These are phyloP conservation scores for Oeneis ivallda DNA, from an alignment of 2,888 invertebrate species.

Conservation along the genomic window DNA sequence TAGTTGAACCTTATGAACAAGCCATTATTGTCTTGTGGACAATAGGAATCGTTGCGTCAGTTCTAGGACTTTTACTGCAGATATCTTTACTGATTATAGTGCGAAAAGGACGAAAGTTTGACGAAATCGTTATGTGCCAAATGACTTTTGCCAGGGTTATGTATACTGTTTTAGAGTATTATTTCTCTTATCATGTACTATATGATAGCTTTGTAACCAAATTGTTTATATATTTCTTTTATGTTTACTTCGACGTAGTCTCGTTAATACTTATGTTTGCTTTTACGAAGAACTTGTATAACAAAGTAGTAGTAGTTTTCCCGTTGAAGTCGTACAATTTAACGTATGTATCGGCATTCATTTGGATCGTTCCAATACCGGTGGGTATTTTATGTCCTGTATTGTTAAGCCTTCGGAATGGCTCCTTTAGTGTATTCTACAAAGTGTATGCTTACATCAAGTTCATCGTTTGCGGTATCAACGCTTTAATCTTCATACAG, in stretches of 20 bases:
- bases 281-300: conserved; percentile 63
- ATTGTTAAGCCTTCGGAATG: conserved; percentile 34
- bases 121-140: conserved; percentile 58
- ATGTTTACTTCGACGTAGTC: conserved; percentile 55
- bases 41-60: conserved; percentile 51
- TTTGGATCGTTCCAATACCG: conserved; percentile 54
- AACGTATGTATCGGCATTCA: conserved; percentile 40
- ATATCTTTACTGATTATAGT: conserved; percentile 45
- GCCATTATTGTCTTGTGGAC: conserved; percentile 47
- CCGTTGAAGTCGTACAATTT: conserved; percentile 46
- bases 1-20: conserved; percentile 18
- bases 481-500: conserved; percentile 52
- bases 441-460: conserved; percentile 50
- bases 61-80: conserved; percentile 50
- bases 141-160: conserved; percentile 55
- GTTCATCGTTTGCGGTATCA: conserved; percentile 52
- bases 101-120: conserved; percentile 55
- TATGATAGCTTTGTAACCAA: conserved; percentile 25
- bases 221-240: conserved; percentile 44
- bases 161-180: conserved; percentile 52
- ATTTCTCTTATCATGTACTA: conserved; percentile 37
- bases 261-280: conserved; percentile 62
- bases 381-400: conserved; percentile 48
- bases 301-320: conserved; percentile 61
- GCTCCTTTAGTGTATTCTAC: conserved; percentile 45